phyloP scores from a whole-genome alignment of 1,140 invertebrate species.

The Yoshiicerus persimilis region DNA sequence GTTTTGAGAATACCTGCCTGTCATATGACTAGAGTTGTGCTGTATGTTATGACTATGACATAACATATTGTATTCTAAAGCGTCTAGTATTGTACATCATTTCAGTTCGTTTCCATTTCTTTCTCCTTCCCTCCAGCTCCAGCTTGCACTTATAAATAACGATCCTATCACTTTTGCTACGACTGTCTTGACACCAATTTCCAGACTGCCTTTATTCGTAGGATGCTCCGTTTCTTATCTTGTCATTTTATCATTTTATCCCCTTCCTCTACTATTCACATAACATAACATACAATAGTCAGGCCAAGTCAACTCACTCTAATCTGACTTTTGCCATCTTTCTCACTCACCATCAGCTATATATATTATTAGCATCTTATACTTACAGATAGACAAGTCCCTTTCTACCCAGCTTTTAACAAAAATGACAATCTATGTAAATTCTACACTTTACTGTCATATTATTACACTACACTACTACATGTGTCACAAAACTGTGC shows the following conservation, averaged over 20 bases:
- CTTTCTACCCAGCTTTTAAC: neutral
- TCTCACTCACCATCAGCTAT: neutral
- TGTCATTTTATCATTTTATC: slow-evolving; percentile 12
- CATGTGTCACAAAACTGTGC: too few species aligned
- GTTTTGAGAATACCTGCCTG: neutral
- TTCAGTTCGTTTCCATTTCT: neutral
- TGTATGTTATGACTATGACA: neutral
- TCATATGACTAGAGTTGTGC: neutral
- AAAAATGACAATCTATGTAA: neutral
- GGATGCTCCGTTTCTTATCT: neutral
- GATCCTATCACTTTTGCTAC: slow-evolving; percentile 10
- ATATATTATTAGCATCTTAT: neutral
- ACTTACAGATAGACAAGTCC: neutral
- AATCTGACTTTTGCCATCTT: neutral
- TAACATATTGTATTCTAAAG: neutral
- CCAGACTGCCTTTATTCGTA: neutral
- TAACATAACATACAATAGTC: neutral
- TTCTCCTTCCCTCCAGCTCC: neutral
- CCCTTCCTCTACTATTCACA: neutral
- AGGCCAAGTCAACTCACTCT: neutral
- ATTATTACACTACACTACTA: too few species aligned
- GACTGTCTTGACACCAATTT: slow-evolving; percentile 22
- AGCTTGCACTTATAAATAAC: slow-evolving; percentile 1
- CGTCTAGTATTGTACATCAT: neutral
- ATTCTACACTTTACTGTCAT: neutral